phyloP scores from a whole-genome alignment of 2,113 vertebrate genomes.

The Scalopus aquaticus region DNA sequence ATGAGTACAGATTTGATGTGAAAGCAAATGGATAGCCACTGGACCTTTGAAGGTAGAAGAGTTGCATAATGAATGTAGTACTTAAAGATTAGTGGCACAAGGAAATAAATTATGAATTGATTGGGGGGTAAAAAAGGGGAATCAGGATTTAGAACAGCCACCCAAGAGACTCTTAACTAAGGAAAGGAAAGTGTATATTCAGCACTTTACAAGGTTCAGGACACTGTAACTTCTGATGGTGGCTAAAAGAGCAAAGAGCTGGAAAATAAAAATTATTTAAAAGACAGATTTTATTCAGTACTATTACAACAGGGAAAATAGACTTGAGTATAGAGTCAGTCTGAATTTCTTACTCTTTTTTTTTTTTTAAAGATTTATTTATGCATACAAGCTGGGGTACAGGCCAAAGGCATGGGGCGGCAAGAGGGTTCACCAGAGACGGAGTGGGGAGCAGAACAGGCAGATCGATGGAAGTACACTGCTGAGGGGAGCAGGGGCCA shows the following conservation, averaged over 20 bases:
- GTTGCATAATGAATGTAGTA: background rate
- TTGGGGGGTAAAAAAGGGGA: background rate
- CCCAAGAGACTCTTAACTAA: background rate
- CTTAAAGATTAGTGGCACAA: constrained; percentile 17
- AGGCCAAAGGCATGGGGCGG: no score
- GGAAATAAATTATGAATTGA: background rate
- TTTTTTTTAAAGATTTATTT: no score
- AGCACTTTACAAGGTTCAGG: background rate
- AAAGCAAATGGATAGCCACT: background rate
- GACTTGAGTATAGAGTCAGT: background rate
- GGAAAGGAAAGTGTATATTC: background rate
- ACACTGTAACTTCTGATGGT: background rate
- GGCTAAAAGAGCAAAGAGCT: background rate
- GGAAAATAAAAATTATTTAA: background rate
- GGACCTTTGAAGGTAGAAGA: background rate
- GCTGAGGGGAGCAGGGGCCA: no score
- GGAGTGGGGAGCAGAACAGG: no score
- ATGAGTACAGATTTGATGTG: constrained; percentile 5
- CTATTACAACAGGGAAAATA: background rate
- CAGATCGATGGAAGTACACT: no score
- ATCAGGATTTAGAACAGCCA: background rate
- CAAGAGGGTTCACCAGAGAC: no score
- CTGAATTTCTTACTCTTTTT: background rate
- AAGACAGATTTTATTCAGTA: background rate
- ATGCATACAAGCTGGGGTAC: no score